Conservation (phyloP, 2,113 vertebrate genomes). For the Cettia cetti region DNA sequence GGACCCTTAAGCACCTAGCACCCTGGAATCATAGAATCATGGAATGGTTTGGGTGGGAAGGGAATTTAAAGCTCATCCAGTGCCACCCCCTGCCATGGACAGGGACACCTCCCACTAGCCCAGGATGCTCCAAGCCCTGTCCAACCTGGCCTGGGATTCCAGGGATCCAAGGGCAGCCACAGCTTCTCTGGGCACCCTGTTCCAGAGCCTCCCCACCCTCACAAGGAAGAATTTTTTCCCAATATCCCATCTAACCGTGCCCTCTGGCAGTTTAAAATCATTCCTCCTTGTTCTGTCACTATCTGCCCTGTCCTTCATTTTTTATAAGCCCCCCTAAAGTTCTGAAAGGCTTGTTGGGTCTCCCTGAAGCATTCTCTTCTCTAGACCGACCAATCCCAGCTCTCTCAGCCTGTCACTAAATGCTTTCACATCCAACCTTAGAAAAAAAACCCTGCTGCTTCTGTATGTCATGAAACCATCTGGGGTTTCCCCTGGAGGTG, state of each 20-base stretch:
- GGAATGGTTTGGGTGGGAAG: not conserved
- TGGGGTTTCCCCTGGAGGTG: not conserved
- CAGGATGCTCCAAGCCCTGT: accelerated
- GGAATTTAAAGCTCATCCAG: not conserved
- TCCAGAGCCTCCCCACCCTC: not conserved
- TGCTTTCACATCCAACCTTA: not conserved
- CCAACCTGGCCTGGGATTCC: not conserved
- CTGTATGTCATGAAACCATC: not conserved
- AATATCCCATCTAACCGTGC: not conserved
- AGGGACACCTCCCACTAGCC: accelerated
- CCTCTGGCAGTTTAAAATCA: not conserved
- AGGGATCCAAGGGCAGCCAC: not conserved
- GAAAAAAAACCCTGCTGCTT: not conserved
- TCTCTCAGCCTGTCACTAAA: not conserved
- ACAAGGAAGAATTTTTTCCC: not conserved
- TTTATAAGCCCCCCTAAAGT: not conserved
- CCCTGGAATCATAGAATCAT: not conserved
- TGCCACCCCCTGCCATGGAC: accelerated
- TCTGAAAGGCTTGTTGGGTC: not conserved
- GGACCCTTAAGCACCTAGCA: not conserved
- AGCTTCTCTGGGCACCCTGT: not conserved
- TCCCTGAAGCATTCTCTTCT: not conserved
- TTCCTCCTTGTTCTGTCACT: not conserved
- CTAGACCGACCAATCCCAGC: not conserved
- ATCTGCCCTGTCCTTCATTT: not conserved